Evolutionary conservation across 2,888 invertebrate species (phyloP), one percentile per base, ranked within the genome.

Genomic region (Pseudoips prasinana): DNA sequence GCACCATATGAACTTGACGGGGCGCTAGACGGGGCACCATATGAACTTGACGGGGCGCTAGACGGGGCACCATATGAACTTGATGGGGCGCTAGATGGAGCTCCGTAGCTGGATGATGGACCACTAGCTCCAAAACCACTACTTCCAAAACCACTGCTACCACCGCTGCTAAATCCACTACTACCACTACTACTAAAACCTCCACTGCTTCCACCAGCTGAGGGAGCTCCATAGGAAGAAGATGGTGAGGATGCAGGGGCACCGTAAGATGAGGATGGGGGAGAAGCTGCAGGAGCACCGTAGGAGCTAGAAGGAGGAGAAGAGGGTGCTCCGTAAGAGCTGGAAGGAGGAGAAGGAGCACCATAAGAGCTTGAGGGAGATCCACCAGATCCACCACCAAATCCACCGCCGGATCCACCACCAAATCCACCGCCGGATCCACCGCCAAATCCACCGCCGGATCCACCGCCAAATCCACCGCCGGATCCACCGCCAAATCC

Each of bases 311-410:
- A 64, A 0, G 73, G 67, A 7, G 58, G 58, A 23, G 45, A 61
- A 2, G 67, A n/a, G 2, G 77, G 73, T 2, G 81, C 84, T 3
- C 90, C 90, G 43, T 90, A 90, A 31, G 76, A 85, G 33, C 76
- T 66, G 1, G 70, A 64, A 0, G 73, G 67, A 7, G 58, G 58
- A 23, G 45, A 61, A 2, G 67, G 63, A 1, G 70, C 67, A 7
- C 84, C 78, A 32, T 78, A 73, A 17, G 70, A 58, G 37, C 64
- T 70, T 2, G 71, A 73, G 0, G 79, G 71, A 3, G 82, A 84
- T 19, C 29, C 32, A 52, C 48, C 44, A 7, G 29, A 25, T 4
- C 46, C 36, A 7, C 42, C 50, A 4, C 73, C 64, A 24, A 20
- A 29, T 9, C 14, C 5, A 5, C 42, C 33, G 2, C 14, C 14